Conservation (phyloP, 2,113 vertebrate species). For the Chionomys nivalis region DNA sequence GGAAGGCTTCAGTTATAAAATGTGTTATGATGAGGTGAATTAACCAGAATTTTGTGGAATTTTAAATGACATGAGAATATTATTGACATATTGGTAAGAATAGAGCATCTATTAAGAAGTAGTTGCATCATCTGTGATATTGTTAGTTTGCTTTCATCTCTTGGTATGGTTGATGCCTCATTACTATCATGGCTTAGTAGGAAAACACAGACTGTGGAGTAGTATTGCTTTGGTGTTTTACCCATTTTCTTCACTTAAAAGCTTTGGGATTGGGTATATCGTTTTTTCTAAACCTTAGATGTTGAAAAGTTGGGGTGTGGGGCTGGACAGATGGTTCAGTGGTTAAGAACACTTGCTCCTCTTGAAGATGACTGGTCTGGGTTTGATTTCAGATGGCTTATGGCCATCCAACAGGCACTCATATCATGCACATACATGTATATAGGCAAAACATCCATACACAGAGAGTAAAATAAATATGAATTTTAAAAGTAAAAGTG, state of each 20-base stretch:
- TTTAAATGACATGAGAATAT: conserved; percentile 32
- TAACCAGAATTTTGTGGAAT: conserved; percentile 3
- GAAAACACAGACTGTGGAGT: background rate
- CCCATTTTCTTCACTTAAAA: background rate
- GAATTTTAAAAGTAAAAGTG: background rate
- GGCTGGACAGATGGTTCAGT: background rate
- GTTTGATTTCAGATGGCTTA: background rate
- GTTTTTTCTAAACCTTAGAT: background rate
- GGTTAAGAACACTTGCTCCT: background rate
- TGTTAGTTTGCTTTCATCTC: background rate
- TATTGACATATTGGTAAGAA: background rate
- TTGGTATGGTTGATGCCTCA: background rate
- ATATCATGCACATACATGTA: too few species aligned
- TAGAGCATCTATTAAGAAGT: background rate
- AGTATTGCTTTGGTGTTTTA: background rate
- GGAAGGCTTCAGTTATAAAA: conserved; percentile 39
- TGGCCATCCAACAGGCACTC: background rate
- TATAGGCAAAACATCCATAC: background rate
- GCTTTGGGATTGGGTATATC: background rate
- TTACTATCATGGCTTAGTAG: background rate
- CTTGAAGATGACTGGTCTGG: background rate
- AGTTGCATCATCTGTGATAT: background rate
- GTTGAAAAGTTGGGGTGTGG: background rate
- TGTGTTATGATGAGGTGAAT: background rate
- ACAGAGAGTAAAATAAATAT: background rate